Percentiles rank a stretch among this genome's conserved stretches.
These are phyloP conservation scores for Ophioderma brevispina DNA, from an alignment of 35 echinoderm and acorn worm species.

Conservation along the genomic window DNA sequence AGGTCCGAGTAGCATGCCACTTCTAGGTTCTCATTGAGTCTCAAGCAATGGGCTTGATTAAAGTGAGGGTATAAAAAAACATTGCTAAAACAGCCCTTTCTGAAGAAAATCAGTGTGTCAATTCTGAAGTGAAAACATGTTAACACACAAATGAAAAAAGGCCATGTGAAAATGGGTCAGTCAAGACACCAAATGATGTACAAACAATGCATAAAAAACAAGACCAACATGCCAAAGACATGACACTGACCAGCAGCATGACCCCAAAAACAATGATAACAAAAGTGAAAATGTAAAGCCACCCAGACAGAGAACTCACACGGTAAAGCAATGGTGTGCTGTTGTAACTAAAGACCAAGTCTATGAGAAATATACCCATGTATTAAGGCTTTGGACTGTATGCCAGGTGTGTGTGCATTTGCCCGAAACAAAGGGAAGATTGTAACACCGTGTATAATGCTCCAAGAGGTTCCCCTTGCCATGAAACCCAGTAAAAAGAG, in stretches of 20 bases:
- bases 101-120: no score
- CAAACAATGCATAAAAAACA: no score
- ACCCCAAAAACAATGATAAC: neutral
- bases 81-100: neutral
- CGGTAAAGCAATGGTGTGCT: neutral
- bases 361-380: no score
- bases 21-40: slow-evolving; percentile 23
- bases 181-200: no score
- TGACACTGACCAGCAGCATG: no score
- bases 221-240: no score
- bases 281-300: neutral
- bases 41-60: slow-evolving; percentile 36
- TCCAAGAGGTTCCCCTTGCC: slow-evolving; percentile 36
- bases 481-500: slow-evolving; percentile 64
- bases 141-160: no score
- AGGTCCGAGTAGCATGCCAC: slow-evolving; percentile 21
- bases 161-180: no score
- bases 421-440: neutral
- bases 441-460: slow-evolving; percentile 39
- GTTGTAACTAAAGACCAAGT: no score
- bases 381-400: slow-evolving; percentile 32
- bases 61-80: neutral
- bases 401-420: slow-evolving; percentile 32
- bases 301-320: neutral
- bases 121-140: no score